Percentiles rank a stretch among this genome's conserved stretches.
phyloP scores from a whole-genome alignment of 1,140 invertebrate genomes.

The Pseudomyrmex concolor region DNA sequence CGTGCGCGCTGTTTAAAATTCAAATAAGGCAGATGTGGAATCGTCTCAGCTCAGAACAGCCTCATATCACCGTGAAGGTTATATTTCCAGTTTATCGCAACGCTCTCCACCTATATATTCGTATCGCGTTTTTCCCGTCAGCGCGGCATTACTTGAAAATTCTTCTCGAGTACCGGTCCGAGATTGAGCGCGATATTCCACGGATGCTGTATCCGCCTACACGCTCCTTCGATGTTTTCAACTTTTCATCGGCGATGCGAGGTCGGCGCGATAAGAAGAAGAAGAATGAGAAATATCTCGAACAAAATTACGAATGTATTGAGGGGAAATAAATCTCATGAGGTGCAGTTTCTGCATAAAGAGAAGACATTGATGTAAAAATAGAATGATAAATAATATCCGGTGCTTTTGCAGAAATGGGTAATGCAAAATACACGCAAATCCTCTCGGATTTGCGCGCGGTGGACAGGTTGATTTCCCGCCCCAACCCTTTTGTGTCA shows the following conservation, averaged over 20 bases:
- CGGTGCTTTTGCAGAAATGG: constrained; percentile 6
- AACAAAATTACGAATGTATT: background rate
- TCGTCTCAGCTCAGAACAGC: background rate
- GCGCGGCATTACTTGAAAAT: constrained; percentile 21
- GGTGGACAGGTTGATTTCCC: constrained; percentile 27
- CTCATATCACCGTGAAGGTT: constrained; percentile 36
- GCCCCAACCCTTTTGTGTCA: constrained; percentile 47
- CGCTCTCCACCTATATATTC: constrained; percentile 31
- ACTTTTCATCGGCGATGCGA: constrained; percentile 41
- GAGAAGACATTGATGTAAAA: background rate
- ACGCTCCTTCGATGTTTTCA: constrained; percentile 21
- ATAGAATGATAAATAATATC: background rate
- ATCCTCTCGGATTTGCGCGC: constrained; percentile 1
- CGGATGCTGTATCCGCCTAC: constrained; percentile 26
- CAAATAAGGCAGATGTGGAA: constrained; percentile 21
- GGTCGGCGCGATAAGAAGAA: background rate
- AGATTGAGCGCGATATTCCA: constrained; percentile 44
- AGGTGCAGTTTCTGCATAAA: background rate
- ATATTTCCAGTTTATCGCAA: constrained; percentile 51
- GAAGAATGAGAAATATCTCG: constrained; percentile 45
- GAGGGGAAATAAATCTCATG: background rate
- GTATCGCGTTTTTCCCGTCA: constrained; percentile 35
- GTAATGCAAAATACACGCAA: constrained; percentile 34
- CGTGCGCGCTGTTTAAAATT: constrained; percentile 33
- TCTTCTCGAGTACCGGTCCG: constrained; percentile 3